Conservation (phyloP, 92 coral and sea anemone genomes). For the Porites cylindrica region DNA sequence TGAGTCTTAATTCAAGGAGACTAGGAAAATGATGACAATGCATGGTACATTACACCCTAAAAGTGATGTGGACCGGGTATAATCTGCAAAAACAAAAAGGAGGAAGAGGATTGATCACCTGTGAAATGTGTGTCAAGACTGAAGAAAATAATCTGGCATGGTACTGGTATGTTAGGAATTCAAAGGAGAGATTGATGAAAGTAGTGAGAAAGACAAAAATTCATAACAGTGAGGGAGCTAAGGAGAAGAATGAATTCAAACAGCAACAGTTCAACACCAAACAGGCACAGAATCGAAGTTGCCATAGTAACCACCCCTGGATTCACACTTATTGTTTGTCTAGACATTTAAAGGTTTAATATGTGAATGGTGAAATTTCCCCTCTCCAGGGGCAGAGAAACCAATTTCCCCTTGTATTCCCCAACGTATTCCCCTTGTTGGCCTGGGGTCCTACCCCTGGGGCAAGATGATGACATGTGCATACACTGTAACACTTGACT, state of each 20-base stretch:
- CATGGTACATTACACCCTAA: slow-evolving; percentile 34
- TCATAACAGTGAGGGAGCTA: slow-evolving; percentile 11
- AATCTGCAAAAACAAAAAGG: slow-evolving; percentile 16
- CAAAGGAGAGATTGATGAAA: slow-evolving; percentile 16
- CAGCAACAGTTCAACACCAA: no score
- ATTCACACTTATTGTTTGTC: no score
- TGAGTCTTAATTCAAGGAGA: not conserved
- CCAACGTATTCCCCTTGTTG: no score
- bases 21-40: slow-evolving; percentile 29
- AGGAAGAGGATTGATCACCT: slow-evolving; percentile 20
- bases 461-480: no score
- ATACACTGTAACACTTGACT: no score
- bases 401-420: no score
- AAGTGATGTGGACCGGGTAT: slow-evolving; percentile 24
- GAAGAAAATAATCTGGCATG: not conserved
- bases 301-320: no score
- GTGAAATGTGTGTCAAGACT: slow-evolving; percentile 1
- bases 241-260: slow-evolving; percentile 12
- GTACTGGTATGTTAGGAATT: not conserved
- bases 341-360: no score
- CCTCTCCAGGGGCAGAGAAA: no score
- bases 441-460: no score
- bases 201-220: slow-evolving; percentile 8
- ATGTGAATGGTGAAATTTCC: no score
- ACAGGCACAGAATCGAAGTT: no score